Conservation (phyloP, 2,113 vertebrate species). For the Pyxicephalus adspersus region DNA sequence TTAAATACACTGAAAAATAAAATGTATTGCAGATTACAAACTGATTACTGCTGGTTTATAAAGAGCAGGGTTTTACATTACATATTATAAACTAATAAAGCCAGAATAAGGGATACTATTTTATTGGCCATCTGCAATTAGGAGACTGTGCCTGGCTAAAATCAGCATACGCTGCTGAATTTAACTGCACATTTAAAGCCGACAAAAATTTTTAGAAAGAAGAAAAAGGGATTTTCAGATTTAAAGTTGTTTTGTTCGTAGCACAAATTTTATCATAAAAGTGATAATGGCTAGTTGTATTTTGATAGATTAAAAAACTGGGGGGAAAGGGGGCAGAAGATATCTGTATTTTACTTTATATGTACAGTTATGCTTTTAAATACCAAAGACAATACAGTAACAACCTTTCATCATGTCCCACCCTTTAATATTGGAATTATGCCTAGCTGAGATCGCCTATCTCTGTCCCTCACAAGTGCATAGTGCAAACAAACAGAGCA, state of each 20-base stretch:
- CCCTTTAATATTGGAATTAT: no score
- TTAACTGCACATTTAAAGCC: background rate
- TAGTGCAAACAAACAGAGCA: no score
- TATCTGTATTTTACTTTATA: no score
- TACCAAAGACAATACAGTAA: no score
- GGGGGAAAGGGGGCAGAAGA: no score
- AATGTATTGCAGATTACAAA: constrained; percentile 55
- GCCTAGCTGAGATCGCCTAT: no score
- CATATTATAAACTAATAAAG: constrained; percentile 51
- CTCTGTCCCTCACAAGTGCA: no score
- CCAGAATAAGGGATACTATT: constrained; percentile 23
- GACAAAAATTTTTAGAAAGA: background rate
- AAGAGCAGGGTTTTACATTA: constrained; percentile 30
- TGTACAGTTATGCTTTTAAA: no score
- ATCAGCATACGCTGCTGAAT: background rate
- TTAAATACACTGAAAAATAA: constrained; percentile 52
- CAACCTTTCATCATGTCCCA: no score
- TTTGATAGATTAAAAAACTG: no score
- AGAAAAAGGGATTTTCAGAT: background rate
- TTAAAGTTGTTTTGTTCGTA: background rate
- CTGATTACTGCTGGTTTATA: constrained; percentile 54
- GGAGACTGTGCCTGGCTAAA: background rate
- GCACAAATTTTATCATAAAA: no score
- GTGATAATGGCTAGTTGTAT: no score
- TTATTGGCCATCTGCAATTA: constrained; percentile 17